phyloP scores from a whole-genome alignment of 2,888 invertebrate species.

The Helleia helle region DNA sequence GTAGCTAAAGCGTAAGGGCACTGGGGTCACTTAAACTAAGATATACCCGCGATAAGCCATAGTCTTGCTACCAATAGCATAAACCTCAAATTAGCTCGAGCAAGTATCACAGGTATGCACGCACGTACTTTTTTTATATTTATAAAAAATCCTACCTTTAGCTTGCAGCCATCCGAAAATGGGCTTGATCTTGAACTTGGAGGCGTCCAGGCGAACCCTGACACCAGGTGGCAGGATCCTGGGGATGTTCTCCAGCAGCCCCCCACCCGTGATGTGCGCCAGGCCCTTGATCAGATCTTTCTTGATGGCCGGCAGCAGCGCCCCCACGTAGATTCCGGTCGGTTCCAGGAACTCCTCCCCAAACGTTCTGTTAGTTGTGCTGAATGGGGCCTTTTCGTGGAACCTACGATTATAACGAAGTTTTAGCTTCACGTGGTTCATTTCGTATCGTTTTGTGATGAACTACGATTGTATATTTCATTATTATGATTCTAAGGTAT shows the following conservation, averaged over 20 bases:
- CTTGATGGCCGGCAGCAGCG: constrained; percentile 81
- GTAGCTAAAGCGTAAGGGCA: too few species aligned
- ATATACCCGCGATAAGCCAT: neutral
- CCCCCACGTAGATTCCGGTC: constrained; percentile 89
- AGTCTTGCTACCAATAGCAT: neutral
- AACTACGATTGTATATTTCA: too few species aligned
- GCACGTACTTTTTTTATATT: too few species aligned
- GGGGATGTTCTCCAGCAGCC: constrained; percentile 90
- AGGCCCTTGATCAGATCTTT: constrained; percentile 85
- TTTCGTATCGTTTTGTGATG: too few species aligned
- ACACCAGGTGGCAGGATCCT: constrained; percentile 83
- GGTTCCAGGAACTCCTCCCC: constrained; percentile 90
- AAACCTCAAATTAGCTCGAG: too few species aligned
- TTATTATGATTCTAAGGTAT: too few species aligned
- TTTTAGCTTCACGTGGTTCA: too few species aligned
- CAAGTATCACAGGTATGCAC: too few species aligned
- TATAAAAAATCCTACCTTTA: constrained; percentile 56
- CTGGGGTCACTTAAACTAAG: too few species aligned
- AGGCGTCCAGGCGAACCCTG: constrained; percentile 80
- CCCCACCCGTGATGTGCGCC: constrained; percentile 96
- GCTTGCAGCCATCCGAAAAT: constrained; percentile 93
- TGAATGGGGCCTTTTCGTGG: constrained; percentile 56
- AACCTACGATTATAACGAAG: constrained; percentile 32
- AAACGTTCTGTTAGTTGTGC: constrained; percentile 42
- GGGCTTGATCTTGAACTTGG: constrained; percentile 80